Evolutionary conservation across 2,113 vertebrate genomes (phyloP).

Genomic region (Aphyosemion australe): DNA sequence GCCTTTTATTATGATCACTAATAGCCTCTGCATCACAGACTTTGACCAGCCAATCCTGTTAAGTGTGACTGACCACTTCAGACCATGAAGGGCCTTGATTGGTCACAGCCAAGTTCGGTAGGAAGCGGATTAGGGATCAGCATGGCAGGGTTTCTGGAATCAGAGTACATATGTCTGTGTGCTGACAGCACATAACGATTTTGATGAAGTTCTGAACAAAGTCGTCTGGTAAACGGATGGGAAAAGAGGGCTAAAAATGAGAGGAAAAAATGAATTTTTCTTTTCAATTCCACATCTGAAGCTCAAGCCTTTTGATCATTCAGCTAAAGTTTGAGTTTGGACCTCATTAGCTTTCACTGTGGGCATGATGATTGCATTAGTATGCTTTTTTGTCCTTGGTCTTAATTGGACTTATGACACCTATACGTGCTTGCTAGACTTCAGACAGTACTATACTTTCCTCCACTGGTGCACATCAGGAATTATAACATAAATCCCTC

Average conservation of each 20-base stretch:
- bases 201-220: neutral
- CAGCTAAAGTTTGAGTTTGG: neutral
- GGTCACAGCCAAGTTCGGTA: slow-evolving; percentile 65
- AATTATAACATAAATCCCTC: slow-evolving; percentile 26
- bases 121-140: slow-evolving; percentile 72
- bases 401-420: slow-evolving; percentile 25
- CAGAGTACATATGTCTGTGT: slow-evolving; percentile 39
- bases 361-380: neutral
- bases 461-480: neutral
- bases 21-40: slow-evolving; percentile 51
- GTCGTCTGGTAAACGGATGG: neutral
- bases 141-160: slow-evolving; percentile 52
- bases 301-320: slow-evolving; percentile 5
- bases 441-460: neutral
- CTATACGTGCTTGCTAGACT: slow-evolving; percentile 13
- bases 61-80: slow-evolving; percentile 61
- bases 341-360: neutral
- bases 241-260: neutral
- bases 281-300: slow-evolving; percentile 27
- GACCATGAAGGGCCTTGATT: slow-evolving; percentile 69
- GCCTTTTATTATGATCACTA: slow-evolving; percentile 59
- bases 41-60: slow-evolving; percentile 69
- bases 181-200: neutral
- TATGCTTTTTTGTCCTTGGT: neutral
- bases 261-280: slow-evolving; percentile 28